Base-by-base conservation (phyloP, 1,140 invertebrate genomes). In the Ridgeia piscesae region DNA sequence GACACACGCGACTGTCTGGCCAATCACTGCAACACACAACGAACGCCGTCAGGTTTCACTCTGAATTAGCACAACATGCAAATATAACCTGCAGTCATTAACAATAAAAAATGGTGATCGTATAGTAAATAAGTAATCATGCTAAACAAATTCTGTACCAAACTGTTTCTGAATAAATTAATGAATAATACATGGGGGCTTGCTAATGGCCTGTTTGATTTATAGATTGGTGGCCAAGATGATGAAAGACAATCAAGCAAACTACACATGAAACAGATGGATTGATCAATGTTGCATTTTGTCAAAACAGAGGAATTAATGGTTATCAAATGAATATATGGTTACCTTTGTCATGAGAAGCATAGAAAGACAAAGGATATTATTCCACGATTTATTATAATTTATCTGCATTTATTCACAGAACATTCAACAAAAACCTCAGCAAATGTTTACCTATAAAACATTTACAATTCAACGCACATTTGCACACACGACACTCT, bases 1-100 rank as follows among this genome's bases (percentile, higher is more conserved):
- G 14, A 95, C 77, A 35, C 95, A 95, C 95, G 17, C 94, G 93
- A 92, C 33, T 42, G n/a, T 58, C 58, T 92, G 92, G 91, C 35
- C 92, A 33, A 91, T 77, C n/a, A 77, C 92, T 92, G 89, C 33
- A 91, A 77, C n/a, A 77, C 58, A 77, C 4, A 77, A 9, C 11
- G 8, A 77, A 77, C 58, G 27, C 17, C 27, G 58, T 27, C 27
- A 77, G 27, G 27, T 77, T 77, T 31, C n/a, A n/a, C n/a, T n/a
- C n/a, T n/a, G n/a, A n/a, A n/a, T n/a, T 77, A 27, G 2, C 2
- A 17, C 58, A 77, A 9, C n/a, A n/a, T n/a, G n/a, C 42, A 42
- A 42, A 42, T 77, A 31, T 27, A 77, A 77, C 58, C n/a, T 27
- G 89, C 89, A 35, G 89, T 90, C 11, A 34, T 34, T 33, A 90